Evolutionary conservation across 2,888 invertebrate species (phyloP), one percentile per base, ranked within the genome.

Genomic region (Leptopilina drosophilae): DNA sequence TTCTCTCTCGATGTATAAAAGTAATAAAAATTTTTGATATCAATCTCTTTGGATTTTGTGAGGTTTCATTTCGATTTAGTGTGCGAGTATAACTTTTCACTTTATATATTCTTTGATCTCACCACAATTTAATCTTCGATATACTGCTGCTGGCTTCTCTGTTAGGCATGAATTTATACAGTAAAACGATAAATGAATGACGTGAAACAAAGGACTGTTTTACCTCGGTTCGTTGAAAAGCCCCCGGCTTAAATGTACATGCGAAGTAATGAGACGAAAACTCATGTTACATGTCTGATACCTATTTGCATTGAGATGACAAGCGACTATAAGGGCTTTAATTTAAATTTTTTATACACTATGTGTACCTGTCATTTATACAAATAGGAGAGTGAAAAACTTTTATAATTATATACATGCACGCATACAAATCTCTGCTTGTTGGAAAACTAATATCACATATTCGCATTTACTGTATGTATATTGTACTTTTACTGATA

Each of bases 151-250:
- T 53, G 73, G 73, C 56, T 73, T 56, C 73, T 73, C 73, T 73
- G 62, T 62, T 42, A 56, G 53, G n/a, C 56, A 73, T 11, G 33
- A 73, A 73, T 73, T 73, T 53, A 33, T 33, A 73, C 56, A 14
- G 73, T n/a, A 73, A 62, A 62, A 56, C 73, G 73, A 73, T 73
- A 73, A 73, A 73, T 53, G 73, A 53, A 53, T 73, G 73, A 73
- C 53, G 56, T 73, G 76, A 76, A 76, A 76, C 76, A 64, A 76
- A 76, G 64, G 76, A 76, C 73, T 64, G 76, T 76, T 76, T 76
- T 49, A 76, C 76, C 64, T 76, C 64, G 76, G 76, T 64, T 64
- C 15, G 62, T 64, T 76, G 56, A 26, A 53, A 73, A 73, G 73
- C 65, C 75, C 65, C 73, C 65, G 75, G 77, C 64, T 59, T 64